These are phyloP conservation scores for Chitala chitala DNA, from an alignment of 2,113 vertebrate genomes.

Conservation along the genomic window DNA sequence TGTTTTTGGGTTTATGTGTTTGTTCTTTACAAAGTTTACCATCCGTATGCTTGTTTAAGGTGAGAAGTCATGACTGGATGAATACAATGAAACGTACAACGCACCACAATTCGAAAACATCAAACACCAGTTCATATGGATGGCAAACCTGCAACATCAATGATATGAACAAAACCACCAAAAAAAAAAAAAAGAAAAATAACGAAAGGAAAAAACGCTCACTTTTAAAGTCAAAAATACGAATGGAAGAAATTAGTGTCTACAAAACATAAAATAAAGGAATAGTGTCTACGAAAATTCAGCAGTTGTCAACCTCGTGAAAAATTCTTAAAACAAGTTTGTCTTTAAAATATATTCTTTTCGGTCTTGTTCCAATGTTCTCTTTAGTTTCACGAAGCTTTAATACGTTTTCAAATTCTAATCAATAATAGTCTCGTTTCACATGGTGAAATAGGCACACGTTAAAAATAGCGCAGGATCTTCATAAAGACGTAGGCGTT, in stretches of 20 bases:
- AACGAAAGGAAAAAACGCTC: constrained; percentile 44
- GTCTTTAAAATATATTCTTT: constrained; percentile 19
- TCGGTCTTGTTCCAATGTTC: constrained; percentile 1
- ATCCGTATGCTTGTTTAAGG: too few relatives aligned
- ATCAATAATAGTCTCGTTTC: constrained; percentile 17
- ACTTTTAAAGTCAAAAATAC: constrained; percentile 16
- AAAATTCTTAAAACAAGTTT: constrained; percentile 19
- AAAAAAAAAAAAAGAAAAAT: constrained; percentile 53
- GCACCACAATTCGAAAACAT: too few relatives aligned
- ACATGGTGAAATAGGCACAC: constrained; percentile 6
- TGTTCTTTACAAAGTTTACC: too few relatives aligned
- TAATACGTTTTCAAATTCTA: constrained; percentile 5
- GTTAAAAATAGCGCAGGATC: constrained; percentile 58
- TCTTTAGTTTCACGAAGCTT: neutral
- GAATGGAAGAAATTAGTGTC: constrained; percentile 22
- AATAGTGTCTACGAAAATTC: constrained; percentile 17
- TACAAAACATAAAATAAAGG: constrained; percentile 17
- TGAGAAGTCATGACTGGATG: too few relatives aligned
- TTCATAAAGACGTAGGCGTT: constrained; percentile 84
- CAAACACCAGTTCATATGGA: too few relatives aligned
- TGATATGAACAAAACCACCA: constrained; percentile 73
- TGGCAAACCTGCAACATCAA: constrained; percentile 30
- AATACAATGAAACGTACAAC: too few relatives aligned
- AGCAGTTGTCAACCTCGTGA: constrained; percentile 18
- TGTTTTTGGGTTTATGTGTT: too few relatives aligned